These are phyloP conservation scores for Mormyrops attenuatus DNA, from an alignment of 2,797 vertebrate species.

Conservation along the genomic window DNA sequence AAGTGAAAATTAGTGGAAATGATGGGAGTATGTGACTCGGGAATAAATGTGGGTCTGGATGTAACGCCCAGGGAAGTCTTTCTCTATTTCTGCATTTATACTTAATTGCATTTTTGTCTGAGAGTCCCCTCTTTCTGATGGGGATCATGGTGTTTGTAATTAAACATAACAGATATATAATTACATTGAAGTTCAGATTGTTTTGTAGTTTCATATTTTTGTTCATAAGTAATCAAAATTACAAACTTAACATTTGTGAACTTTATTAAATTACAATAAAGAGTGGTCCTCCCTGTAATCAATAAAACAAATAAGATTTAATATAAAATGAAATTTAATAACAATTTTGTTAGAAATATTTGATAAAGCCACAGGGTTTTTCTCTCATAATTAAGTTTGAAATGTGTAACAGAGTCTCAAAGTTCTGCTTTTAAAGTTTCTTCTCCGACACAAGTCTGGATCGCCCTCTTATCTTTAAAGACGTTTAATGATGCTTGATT, in stretches of 20 bases:
- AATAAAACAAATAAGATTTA: neutral
- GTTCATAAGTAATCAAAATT: neutral
- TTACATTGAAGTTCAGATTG: neutral
- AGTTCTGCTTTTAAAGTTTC: neutral
- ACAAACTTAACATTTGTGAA: neutral
- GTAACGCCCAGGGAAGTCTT: neutral
- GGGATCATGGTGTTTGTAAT: neutral
- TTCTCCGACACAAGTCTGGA: neutral
- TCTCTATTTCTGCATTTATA: neutral
- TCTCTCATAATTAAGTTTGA: neutral
- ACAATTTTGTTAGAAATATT: neutral
- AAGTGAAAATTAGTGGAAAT: conserved; percentile 7
- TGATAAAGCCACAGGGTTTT: neutral
- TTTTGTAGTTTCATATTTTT: neutral
- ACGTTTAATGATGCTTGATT: conserved; percentile 6
- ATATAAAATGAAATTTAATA: neutral
- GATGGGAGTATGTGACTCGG: neutral
- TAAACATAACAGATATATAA: neutral
- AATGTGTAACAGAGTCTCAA: neutral
- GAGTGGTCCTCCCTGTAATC: neutral
- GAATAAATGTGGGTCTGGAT: neutral
- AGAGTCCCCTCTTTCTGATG: neutral
- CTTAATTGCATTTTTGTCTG: neutral
- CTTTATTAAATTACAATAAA: neutral
- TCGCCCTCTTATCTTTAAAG: conserved; percentile 9